Evolutionary conservation across 1,140 invertebrate genomes (phyloP), one percentile per base, ranked within the genome.

Genomic region (Hylaeus volcanicus): DNA sequence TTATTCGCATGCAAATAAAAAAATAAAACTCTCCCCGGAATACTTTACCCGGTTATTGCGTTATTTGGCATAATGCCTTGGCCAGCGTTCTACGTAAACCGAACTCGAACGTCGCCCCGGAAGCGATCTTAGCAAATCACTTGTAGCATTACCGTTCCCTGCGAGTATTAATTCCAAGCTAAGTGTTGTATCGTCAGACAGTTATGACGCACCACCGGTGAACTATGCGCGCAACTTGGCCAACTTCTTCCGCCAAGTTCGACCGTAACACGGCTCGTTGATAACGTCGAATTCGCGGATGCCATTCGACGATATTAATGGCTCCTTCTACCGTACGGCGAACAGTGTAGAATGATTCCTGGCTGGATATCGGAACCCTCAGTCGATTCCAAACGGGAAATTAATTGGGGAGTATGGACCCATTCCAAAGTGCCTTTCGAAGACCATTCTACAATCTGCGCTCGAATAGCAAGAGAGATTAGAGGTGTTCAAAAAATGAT

Each of bases 91-190:
- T 9, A 39, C 53, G 72, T 64, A 64, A 53, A 68, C 65, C 65
- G n/a, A 12, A 51, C 43, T 6, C 60, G 15, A 65, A 65, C 51
- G 48, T 15, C 51, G 14, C 39, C 45, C 39, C 60, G 53, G 74
- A 75, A 75, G 41, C 64, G 74, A 75, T 68, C 63, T 75, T 75
- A 56, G 64, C 74, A 66, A 75, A 75, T 66, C 53, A 66, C 64
- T 68, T 51, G 63, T 58, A 43, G 41, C 15, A 41, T 41, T 45
- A 68, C 53, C 53, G 58, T n/a, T 15, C 15, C 45, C 14, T 26
- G 3, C 60, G 60, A 11, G 64, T 68, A 75, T 75, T 75, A 75
- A 65, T 66, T 75, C 51, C 15, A 48, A 63, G 58, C 53, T 56
- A 71, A 58, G 69, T 58, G 69, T 73, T 63, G 58, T 15, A 73